Evolutionary conservation across 2,888 invertebrate genomes (phyloP), one percentile per base, ranked within the genome.

Genomic region (Xestia sexstrigata): DNA sequence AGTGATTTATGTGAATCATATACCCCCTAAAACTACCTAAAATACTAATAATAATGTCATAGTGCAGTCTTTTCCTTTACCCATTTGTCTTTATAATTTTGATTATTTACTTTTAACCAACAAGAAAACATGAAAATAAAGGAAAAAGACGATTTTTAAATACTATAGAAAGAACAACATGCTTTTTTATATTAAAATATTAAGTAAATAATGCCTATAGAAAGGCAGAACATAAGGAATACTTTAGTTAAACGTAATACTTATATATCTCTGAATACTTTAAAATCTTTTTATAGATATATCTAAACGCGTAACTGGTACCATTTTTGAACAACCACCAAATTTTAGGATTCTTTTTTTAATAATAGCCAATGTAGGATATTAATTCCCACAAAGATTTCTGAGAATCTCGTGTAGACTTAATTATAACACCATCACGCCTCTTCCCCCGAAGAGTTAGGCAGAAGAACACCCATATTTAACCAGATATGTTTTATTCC

Each of bases 31-130:
- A n/a, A 2, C n/a, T 55, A 23, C 72, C 83, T 86, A 74, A 87
- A 0, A 70, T 8, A 69, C 81, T 88, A 86, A 63, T 49, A 86
- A 52, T 87, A 87, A 89, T 92, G 91, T 93, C 90, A 92, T 91
- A 88, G 89, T 78, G 88, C 93, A 94, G 96, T 95, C 95, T 95
- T 95, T 94, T 94, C 65, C 91, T 92, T 91, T 91, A 90, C 72
- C 88, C 77, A 87, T 88, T 89, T 92, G 94, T 94, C 95, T 94
- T 94, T 93, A 88, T 88, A 84, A 86, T 88, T 86, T 83, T 17
- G 78, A 69, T 75, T 52, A 81, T 79, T 81, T 72, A 55, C 17
- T n/a, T 45, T 62, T 35, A 69, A 39, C 60, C 62, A 78, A 70
- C 42, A 77, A 83, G 60, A 68, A 67, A 63, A 62, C 20, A 15